Base-by-base conservation (phyloP, 1,140 invertebrate species). In the Hestina assimilis region DNA sequence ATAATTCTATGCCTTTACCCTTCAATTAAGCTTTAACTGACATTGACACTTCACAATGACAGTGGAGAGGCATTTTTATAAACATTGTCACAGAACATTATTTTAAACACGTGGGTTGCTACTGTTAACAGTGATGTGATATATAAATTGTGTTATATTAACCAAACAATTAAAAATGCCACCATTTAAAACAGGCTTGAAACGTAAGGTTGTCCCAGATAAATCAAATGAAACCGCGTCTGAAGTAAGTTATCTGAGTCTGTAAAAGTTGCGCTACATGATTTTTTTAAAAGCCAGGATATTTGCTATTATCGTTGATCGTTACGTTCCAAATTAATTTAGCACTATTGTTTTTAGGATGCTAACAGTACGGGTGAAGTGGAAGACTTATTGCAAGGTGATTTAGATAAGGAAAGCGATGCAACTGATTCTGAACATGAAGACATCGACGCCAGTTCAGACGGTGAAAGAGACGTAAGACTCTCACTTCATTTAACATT, bases 111-210 rank as follows among this genome's bases (percentile, higher is more conserved):
- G 2, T 29, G n/a, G n/a, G n/a, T n/a, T n/a, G n/a, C n/a, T n/a
- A n/a, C n/a, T n/a, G n/a, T n/a, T n/a, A n/a, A n/a, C n/a, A n/a
- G n/a, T n/a, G n/a, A n/a, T n/a, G n/a, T n/a, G n/a, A n/a, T n/a
- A n/a, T n/a, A n/a, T 35, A 23, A 41, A 46, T 38, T 38, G 20
- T 24, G 20, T 15, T 29, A 19, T 7, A 55, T 38, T 4, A 12
- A n/a, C n/a, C n/a, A n/a, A n/a, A n/a, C n/a, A 11, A 42, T 12
- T 26, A 41, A 83, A 67, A 74, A 87, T 87, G 83, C 83, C 83
- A 9, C 83, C 83, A n/a, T 84, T 74, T 50, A 70, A 63, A 66
- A 48, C 63, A 38, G 83, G 81, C 11, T 76, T 79, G 14, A 87
- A 87, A 72, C 73, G 79, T 46, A 87, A 84, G 70, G 59, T 72